Conservation (phyloP, 2,888 invertebrate genomes). For the Orchesellides sinensis region DNA sequence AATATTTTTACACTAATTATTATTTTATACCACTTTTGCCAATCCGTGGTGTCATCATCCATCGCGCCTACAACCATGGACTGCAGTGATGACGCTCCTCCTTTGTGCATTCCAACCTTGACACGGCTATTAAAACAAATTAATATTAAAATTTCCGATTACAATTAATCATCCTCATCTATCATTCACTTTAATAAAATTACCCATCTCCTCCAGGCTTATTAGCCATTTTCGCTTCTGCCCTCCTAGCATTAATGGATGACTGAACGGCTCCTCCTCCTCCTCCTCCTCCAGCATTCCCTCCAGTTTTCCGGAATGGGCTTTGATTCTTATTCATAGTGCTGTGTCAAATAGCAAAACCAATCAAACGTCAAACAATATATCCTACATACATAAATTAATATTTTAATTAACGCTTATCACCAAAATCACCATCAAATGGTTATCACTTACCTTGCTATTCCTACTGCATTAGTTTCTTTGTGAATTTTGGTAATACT, state of each 20-base stretch:
- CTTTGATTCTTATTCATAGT: slow-evolving; percentile 27
- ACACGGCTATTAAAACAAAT: background rate
- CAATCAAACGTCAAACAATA: background rate
- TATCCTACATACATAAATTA: background rate
- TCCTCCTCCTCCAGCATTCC: too few species aligned
- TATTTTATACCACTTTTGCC: slow-evolving; percentile 37
- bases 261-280: too few species aligned
- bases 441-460: slow-evolving; percentile 18
- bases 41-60: slow-evolving; percentile 37
- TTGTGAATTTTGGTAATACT: slow-evolving; percentile 45
- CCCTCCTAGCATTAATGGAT: slow-evolving; percentile 20
- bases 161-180: background rate
- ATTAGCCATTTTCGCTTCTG: slow-evolving; percentile 13
- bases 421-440: background rate
- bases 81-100: background rate
- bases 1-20: slow-evolving; percentile 11
- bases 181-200: background rate
- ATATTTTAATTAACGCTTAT: too few species aligned
- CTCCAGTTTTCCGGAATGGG: slow-evolving; percentile 14
- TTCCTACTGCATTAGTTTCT: slow-evolving; percentile 32
- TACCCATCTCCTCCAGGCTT: slow-evolving; percentile 21
- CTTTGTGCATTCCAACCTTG: slow-evolving; percentile 1
- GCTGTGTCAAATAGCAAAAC: background rate
- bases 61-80: background rate
- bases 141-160: background rate